Evolutionary conservation across 2,888 invertebrate genomes (phyloP).

Genomic region (Drosophila hawaiiensis): DNA sequence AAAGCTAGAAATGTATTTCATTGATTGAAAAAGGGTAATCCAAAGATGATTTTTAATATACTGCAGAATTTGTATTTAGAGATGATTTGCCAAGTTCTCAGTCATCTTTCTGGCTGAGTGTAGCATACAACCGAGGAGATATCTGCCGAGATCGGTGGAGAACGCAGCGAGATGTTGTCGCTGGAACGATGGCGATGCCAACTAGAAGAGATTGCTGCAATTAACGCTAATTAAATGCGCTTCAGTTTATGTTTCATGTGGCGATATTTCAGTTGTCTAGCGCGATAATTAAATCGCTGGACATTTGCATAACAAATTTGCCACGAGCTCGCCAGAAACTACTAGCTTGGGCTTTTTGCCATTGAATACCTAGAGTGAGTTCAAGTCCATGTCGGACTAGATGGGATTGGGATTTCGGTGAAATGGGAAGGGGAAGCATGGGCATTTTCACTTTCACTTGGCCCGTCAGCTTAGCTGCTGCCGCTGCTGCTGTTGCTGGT

Average conservation of each 20-base stretch:
- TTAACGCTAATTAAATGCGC: slow-evolving; percentile 83
- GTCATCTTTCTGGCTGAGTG: background rate
- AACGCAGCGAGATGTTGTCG: slow-evolving; percentile 36
- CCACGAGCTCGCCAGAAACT: slow-evolving; percentile 16
- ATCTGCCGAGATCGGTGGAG: slow-evolving; percentile 52
- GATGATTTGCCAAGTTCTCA: background rate
- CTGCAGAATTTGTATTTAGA: background rate
- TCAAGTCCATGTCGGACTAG: slow-evolving; percentile 72
- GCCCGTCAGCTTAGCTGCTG: slow-evolving; percentile 72
- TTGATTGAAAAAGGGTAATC: background rate
- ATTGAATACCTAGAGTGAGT: slow-evolving; percentile 44
- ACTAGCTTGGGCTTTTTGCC: slow-evolving; percentile 23
- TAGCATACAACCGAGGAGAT: slow-evolving; percentile 11
- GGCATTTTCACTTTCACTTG: slow-evolving; percentile 80
- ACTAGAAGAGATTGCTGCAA: slow-evolving; percentile 75
- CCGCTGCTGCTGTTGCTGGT: slow-evolving; percentile 18
- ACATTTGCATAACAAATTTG: slow-evolving; percentile 83
- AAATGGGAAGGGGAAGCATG: background rate
- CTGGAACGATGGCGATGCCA: slow-evolving; percentile 18
- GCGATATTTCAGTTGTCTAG: slow-evolving; percentile 83
- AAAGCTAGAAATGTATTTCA: too few species aligned
- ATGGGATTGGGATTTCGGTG: background rate
- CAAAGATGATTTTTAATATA: background rate
- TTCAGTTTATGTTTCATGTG: slow-evolving; percentile 76
- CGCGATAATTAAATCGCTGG: slow-evolving; percentile 82